These are phyloP conservation scores for Asbolus verrucosus DNA, from an alignment of 1,140 invertebrate species.

Conservation along the genomic window DNA sequence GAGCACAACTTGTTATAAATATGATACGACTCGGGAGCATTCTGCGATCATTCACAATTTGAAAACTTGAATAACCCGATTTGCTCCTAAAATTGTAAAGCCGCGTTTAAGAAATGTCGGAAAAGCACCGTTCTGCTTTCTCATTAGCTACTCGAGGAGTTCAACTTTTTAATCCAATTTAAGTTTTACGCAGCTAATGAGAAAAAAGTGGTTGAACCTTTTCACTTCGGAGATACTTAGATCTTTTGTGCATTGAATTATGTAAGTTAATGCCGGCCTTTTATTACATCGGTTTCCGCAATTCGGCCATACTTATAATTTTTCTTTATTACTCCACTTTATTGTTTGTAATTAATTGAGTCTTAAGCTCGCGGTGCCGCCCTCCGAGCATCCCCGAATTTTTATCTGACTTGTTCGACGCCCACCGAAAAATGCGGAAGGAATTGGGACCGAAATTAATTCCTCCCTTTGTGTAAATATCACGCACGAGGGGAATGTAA, in stretches of 20 bases:
- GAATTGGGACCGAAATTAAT: too few relatives aligned
- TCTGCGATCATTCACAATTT: slow-evolving; percentile 36
- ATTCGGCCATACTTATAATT: neutral
- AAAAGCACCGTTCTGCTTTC: slow-evolving; percentile 38
- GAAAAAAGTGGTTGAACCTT: slow-evolving; percentile 44
- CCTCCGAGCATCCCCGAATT: neutral
- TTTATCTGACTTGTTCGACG: too few relatives aligned
- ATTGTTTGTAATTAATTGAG: slow-evolving; percentile 1
- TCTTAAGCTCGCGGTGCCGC: neutral
- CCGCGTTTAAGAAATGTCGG: slow-evolving; percentile 34
- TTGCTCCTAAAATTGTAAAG: slow-evolving; percentile 37
- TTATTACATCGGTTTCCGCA: slow-evolving; percentile 25
- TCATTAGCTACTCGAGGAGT: slow-evolving; percentile 32
- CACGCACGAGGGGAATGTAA: too few relatives aligned
- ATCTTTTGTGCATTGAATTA: slow-evolving; percentile 36
- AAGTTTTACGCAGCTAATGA: slow-evolving; percentile 42
- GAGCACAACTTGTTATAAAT: slow-evolving; percentile 32
- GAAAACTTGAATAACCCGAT: slow-evolving; percentile 40
- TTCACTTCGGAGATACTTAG: slow-evolving; percentile 22
- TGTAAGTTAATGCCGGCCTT: slow-evolving; percentile 20
- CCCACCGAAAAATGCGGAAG: too few relatives aligned
- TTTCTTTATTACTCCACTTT: slow-evolving; percentile 1
- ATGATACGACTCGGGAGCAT: slow-evolving; percentile 31
- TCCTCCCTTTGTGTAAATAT: too few relatives aligned
- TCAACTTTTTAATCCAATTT: slow-evolving; percentile 46